Evolutionary conservation across 2,888 invertebrate genomes (phyloP).

Genomic region (Eilema caniola): DNA sequence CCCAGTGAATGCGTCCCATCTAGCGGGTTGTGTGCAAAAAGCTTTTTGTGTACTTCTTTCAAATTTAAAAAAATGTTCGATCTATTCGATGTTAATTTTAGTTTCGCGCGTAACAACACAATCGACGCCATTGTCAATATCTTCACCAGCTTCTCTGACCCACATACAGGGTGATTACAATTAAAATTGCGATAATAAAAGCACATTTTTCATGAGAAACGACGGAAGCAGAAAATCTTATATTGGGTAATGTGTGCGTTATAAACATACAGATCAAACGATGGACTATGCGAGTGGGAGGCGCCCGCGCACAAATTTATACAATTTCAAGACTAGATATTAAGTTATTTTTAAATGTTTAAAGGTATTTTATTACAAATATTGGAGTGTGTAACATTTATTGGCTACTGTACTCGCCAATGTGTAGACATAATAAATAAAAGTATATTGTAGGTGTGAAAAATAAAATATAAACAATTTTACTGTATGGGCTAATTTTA

Average conservation of each 20-base stretch:
- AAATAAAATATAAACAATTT: not conserved
- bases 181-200: conserved; percentile 15
- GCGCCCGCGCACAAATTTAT: conserved; percentile 14
- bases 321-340: conserved; percentile 18
- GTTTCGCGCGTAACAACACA: not conserved
- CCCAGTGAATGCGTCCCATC: too few species aligned
- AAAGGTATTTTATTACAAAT: conserved; percentile 7
- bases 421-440: not conserved
- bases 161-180: conserved; percentile 13
- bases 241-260: conserved; percentile 1
- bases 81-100: not conserved
- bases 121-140: conserved; percentile 7
- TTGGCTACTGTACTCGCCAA: not conserved
- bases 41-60: too few species aligned
- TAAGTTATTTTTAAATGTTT: conserved; percentile 13
- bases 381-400: conserved; percentile 8
- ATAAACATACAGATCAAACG: conserved; percentile 17
- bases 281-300: conserved; percentile 12
- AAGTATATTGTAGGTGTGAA: not conserved
- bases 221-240: conserved; percentile 10
- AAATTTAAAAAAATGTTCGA: too few species aligned
- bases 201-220: conserved; percentile 12
- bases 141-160: conserved; percentile 7
- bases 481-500: not conserved
- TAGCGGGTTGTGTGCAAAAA: not conserved